Base-by-base conservation (phyloP, 2,113 vertebrate genomes). In the Lophotis ruficrista region DNA sequence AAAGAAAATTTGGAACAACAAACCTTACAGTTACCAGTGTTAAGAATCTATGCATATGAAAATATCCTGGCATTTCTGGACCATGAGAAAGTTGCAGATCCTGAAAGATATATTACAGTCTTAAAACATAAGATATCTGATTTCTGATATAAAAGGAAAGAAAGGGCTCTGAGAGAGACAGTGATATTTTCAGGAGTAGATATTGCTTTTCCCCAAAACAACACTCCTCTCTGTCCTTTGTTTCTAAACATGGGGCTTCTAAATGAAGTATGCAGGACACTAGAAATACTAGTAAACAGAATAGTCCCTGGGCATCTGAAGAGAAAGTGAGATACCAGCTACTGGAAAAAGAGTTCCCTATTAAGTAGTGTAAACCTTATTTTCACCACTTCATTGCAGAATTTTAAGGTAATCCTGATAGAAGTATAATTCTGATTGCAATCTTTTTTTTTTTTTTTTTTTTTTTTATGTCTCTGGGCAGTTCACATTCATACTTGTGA, bases 11-110 rank as follows among this genome's bases (percentile, higher is more conserved):
- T 71, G 23, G 48, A 79, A 41, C 5, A 48, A 33, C 37, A 53
- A 50, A 22, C 20, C 22, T 56, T 33, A 35, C 7, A 12, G 7
- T 79, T 71, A 28, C 10, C 1, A 60, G 5, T 72, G 2, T 7
- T 89, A 38, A 6, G 4, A 31, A 6, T 33, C 43, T 48, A 6
- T 41, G 31, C 0, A 0, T 27, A 5, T 7, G 17, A 90, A 90
- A 87, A 83, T 43, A 90, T 10, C 30, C 18, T 65, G 45, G 18
- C 6, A 28, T 83, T 88, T 88, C 75, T 61, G 51, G 37, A 58
- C 6, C 24, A 25, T 16, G 5, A 83, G 14, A 61, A 57, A 57
- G 7, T 13, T 73, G 4, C 27, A 94, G 62, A 79, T 6, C 4
- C 21, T 48, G 70, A 58, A 64, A 88, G n/a, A 62, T 45, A 25